Base-by-base conservation (phyloP, 2,113 vertebrate species). In the Catharus bicknelli region DNA sequence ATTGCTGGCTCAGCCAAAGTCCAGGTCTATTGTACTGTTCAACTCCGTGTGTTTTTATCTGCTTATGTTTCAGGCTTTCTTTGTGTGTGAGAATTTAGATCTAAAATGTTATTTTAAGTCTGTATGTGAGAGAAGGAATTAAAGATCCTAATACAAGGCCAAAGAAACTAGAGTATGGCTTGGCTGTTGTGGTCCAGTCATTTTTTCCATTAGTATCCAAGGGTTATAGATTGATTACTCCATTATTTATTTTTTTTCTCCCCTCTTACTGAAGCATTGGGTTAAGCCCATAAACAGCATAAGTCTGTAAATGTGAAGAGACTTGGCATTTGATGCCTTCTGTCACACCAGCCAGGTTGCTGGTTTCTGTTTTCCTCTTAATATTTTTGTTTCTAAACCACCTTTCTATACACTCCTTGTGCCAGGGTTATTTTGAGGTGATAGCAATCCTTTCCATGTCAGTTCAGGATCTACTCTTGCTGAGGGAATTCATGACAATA, bases 321-420 rank as follows among this genome's bases (percentile, higher is more conserved):
- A 80, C n/a, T 74, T 92, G 87, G 55, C 66, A 53, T 94, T 85
- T 90, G 36, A 36, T 74, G 48, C 67, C 20, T 90, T 93, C 67
- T 79, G 54, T 85, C 55, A 51, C 45, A 30, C 82, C 64, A 88
- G 59, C 1, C 3, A 15, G 42, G 40, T 80, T 90, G 64, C 40
- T 73, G 55, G 25, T 59, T 93, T 91, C 51, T 85, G 82, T 77
- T 88, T 91, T 67, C n/a, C 27, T 90, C 40, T 51, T 79, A 27
- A 36, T 15, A 30, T 80, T 95, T 87, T 51, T 94, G 59, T 80
- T 94, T 64, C 67, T 83, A 80, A 94, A 90, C 13, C 64, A 95
- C 68, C 53, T 85, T 82, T 67, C 51, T 62, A 21, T 58, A 29
- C 5, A 9, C 11, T 16, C 23, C 25, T 40, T 55, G 51, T 54